Evolutionary conservation across 2,113 vertebrate species (phyloP), one percentile per base, ranked within the genome.

Genomic region (Corvus cornix): DNA sequence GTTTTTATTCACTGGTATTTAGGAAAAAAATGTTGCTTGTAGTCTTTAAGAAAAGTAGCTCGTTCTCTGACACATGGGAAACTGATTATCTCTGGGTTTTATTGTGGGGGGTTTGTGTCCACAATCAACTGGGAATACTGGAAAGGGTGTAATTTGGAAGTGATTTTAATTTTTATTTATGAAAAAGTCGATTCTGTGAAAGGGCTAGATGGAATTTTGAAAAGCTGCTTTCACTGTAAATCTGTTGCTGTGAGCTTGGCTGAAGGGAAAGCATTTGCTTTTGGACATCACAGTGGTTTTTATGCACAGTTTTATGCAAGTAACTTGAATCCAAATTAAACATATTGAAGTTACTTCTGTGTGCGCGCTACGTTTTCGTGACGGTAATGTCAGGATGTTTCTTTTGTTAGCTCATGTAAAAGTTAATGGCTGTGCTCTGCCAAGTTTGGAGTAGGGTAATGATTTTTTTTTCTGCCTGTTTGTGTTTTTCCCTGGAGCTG

Each of bases 331-430:
- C 94, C 90, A 96, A 97, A 96, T 95, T 91, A 97, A 97, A 84
- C 58, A 91, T 79, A 74, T 87, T 96, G 95, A 81, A 73, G 93
- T 94, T 93, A 86, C 89, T 97, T 96, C 96, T 96, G 96, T 97
- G 90, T 12, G 69, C 0, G 62, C 13, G 3, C 92, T 93, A 87
- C 96, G 76, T 88, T 84, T 97, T 96, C 73, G 5, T 95, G 83
- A 79, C 5, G 79, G 92, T 97, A 94, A 88, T 15, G 84, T 90
- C 95, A 80, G 82, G 91, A 87, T 96, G 94, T 97, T 98, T 97
- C 95, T 96, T 98, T 97, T 95, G 94, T 97, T 97, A 97, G 90
- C 86, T 97, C 95, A 97, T 96, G 92, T 96, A 95, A 94, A 98
- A 98, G 84, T 93, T 96, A 92, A 96, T 68, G 68, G 46, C 82